phyloP scores from a whole-genome alignment of 2,888 invertebrate species.

The Brachyopa scutellaris region DNA sequence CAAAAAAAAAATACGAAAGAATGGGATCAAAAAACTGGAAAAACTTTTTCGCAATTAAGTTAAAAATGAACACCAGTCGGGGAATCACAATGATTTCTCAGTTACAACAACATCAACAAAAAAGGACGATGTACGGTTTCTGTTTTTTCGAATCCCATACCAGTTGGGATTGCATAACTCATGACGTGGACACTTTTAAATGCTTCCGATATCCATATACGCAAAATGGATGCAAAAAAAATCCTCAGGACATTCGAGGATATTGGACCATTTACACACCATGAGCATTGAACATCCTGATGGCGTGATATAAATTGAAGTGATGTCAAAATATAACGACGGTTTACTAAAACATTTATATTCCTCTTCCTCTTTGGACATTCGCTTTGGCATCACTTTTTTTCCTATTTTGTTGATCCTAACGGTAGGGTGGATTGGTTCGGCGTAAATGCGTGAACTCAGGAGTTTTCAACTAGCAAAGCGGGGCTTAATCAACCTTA shows the following conservation, averaged over 20 bases:
- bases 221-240: conserved; percentile 41
- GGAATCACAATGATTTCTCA: conserved; percentile 48
- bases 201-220: conserved; percentile 47
- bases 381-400: conserved; percentile 16
- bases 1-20: background rate
- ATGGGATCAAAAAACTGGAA: conserved; percentile 43
- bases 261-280: conserved; percentile 55
- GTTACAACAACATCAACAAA: conserved; percentile 25
- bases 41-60: conserved; percentile 72
- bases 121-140: background rate
- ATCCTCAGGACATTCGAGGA: conserved; percentile 34
- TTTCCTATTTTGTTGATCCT: conserved; percentile 12
- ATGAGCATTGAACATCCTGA: conserved; percentile 47
- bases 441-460: conserved; percentile 23
- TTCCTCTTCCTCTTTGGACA: conserved; percentile 54
- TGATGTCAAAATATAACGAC: conserved; percentile 72
- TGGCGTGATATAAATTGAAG: conserved; percentile 71
- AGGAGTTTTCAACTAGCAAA: no score
- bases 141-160: conserved; percentile 13
- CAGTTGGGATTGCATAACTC: conserved; percentile 68
- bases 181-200: conserved; percentile 65
- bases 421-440: conserved; percentile 22
- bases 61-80: conserved; percentile 63
- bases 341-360: conserved; percentile 72
- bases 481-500: no score